phyloP scores from a whole-genome alignment of 1,140 invertebrate genomes.

The Trachymyrmex septentrionalis region DNA sequence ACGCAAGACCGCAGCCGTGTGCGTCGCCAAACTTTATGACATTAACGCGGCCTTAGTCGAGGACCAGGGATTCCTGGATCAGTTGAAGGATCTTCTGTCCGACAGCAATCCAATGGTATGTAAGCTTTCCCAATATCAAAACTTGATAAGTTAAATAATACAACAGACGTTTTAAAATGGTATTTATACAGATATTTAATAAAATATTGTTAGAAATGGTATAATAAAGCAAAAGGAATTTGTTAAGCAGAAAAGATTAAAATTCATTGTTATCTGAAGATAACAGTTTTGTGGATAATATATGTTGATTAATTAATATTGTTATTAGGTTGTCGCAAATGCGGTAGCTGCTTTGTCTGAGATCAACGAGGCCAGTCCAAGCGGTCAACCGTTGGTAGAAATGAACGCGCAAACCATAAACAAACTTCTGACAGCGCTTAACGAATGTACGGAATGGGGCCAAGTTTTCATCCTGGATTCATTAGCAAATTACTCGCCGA shows the following conservation, averaged over 20 bases:
- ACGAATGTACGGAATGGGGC: slow-evolving; percentile 99
- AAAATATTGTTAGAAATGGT: slow-evolving; percentile 13
- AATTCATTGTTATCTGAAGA: neutral
- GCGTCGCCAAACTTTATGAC: slow-evolving; percentile 99
- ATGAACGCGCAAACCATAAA: slow-evolving; percentile 99
- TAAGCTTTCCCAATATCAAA: neutral
- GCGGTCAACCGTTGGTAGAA: slow-evolving; percentile 96
- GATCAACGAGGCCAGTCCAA: slow-evolving; percentile 98
- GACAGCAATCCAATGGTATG: slow-evolving; percentile 99
- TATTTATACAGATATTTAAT: slow-evolving; percentile 26
- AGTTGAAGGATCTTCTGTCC: slow-evolving; percentile 98
- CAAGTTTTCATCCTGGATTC: slow-evolving; percentile 99
- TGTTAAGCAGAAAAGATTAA: neutral
- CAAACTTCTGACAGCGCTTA: slow-evolving; percentile 98
- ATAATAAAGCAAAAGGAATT: neutral
- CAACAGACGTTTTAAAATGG: neutral
- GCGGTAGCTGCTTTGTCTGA: slow-evolving; percentile 99
- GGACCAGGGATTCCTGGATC: slow-evolving; percentile 99
- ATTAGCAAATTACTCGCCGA: slow-evolving; percentile 98
- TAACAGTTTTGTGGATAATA: neutral
- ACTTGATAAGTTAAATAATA: neutral
- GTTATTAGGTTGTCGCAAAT: slow-evolving; percentile 96
- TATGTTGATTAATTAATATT: slow-evolving; percentile 16
- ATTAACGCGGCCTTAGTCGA: slow-evolving; percentile 99
- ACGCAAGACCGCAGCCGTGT: slow-evolving; percentile 99